phyloP scores from a whole-genome alignment of 1,140 invertebrate genomes.

The Panagrolaimus sp. region DNA sequence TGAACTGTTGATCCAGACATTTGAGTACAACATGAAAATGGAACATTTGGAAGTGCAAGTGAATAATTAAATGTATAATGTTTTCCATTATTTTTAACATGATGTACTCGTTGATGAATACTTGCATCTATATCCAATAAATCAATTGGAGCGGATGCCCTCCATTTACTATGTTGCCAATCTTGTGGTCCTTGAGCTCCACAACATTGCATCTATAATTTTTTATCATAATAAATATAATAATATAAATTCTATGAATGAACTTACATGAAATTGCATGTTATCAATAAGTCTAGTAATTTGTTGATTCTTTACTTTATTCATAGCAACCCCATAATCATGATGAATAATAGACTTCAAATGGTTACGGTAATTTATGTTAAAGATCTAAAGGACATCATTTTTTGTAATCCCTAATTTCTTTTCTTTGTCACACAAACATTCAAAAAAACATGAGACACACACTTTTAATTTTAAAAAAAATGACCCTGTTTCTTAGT shows the following conservation, averaged over 20 bases:
- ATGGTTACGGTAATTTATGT: slow-evolving; percentile 14
- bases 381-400: slow-evolving; percentile 9
- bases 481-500: background rate
- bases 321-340: slow-evolving; percentile 33
- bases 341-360: slow-evolving; percentile 25
- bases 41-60: slow-evolving; percentile 15
- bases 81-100: background rate
- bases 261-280: slow-evolving; percentile 42
- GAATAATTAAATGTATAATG: background rate
- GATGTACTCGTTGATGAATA: background rate
- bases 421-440: background rate
- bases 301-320: slow-evolving; percentile 21
- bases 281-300: slow-evolving; percentile 36
- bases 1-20: slow-evolving; percentile 28
- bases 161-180: slow-evolving; percentile 30
- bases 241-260: background rate
- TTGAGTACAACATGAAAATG: slow-evolving; percentile 18
- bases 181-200: slow-evolving; percentile 25
- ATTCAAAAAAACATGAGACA: slow-evolving; percentile 10
- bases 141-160: slow-evolving; percentile 4
- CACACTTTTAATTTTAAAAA: background rate
- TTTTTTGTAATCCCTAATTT: background rate
- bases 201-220: slow-evolving; percentile 33
- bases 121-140: background rate
- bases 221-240: no score